Evolutionary conservation across 2,888 invertebrate genomes (phyloP), one percentile per base, ranked within the genome.

Genomic region (Trichogramma dendrolimi): DNA sequence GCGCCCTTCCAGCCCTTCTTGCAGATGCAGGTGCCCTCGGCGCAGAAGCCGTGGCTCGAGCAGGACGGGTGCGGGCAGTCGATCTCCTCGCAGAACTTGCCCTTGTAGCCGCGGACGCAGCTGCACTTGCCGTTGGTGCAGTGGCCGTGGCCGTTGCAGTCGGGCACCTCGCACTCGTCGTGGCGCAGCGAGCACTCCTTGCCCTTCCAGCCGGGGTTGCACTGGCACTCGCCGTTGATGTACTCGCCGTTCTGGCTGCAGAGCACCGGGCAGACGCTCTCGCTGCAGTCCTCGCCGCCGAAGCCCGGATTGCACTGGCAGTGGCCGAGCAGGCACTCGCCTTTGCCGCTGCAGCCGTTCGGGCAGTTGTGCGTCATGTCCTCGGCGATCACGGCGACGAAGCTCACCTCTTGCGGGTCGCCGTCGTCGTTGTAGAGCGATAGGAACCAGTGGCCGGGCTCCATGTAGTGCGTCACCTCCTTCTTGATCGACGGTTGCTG

Each of bases 211-310:
- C 96, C 96, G 4, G 94, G 92, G 80, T 96, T 95, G 80, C 98
- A 99, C 74, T 94, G 92, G 78, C 98, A 99, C 79, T 93, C 91
- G 48, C 98, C 97, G 74, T 94, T 93, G 71, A 93, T 92, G 80
- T 97, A 98, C 77, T 96, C 93, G 44, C 99, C 99, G 68, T 95
- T 90, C 76, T 96, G 96, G 75, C 91, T 94, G 82, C 99, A 99
- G 58, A 99, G 82, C 4, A 96, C 94, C 55, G 98, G 98, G 75
- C 98, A 99, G 47, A 96, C 92, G 81, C 97, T 95, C 81, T 96
- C 94, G 78, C 94, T 94, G 80, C 98, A 99, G 78, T 96, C 96
- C 69, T 93, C 92, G 43, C 97, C 96, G 57, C 94, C 94, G 79
- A 94, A 98, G 10, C 98, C 98, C 57, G 96, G 91, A 79, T 93